Conservation (phyloP, 2,113 vertebrate genomes). For the Vombatus ursinus region DNA sequence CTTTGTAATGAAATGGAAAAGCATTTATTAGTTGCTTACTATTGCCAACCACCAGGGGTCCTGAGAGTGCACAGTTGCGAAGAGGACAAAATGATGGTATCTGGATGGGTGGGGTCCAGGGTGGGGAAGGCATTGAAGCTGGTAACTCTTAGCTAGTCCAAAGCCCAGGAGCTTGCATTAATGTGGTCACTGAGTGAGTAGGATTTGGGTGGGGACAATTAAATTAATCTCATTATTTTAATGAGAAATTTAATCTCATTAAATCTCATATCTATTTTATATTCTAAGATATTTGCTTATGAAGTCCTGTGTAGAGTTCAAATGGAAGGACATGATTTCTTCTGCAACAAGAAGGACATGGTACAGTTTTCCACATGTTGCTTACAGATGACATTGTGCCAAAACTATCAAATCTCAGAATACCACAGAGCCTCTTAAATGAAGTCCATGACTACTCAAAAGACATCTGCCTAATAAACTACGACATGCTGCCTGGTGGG, state of each 20-base stretch:
- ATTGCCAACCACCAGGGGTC: no score
- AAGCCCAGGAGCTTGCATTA: neutral
- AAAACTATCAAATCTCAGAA: neutral
- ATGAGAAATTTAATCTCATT: neutral
- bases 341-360: neutral
- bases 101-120: neutral
- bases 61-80: neutral
- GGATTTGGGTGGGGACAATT: neutral
- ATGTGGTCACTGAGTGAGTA: neutral
- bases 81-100: neutral
- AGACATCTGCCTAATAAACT: neutral
- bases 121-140: neutral
- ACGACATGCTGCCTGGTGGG: no score
- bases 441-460: no score
- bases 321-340: neutral
- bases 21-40: no score
- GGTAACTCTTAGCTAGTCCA: neutral
- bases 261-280: neutral
- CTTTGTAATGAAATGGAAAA: neutral
- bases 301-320: neutral
- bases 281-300: neutral
- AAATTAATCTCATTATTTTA: no score
- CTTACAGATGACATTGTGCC: neutral
- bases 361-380: neutral
- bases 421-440: neutral